phyloP scores from a whole-genome alignment of 2,888 invertebrate species.

The Boloria euphrosyne region DNA sequence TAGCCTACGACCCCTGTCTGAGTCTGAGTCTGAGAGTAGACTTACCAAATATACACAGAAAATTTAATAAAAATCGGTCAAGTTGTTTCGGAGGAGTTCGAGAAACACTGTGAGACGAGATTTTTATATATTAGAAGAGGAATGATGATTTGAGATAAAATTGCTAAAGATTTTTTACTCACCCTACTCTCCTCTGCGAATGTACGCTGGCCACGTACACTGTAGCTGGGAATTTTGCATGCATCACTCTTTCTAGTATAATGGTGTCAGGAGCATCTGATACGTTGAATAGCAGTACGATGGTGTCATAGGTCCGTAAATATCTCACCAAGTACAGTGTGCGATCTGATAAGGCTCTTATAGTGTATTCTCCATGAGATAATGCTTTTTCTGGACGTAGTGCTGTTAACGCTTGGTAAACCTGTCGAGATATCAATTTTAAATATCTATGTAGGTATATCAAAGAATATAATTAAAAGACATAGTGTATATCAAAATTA shows the following conservation, averaged over 20 bases:
- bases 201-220: constrained; percentile 55
- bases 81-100: too few species aligned
- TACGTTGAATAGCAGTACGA: constrained; percentile 75
- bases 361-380: constrained; percentile 63
- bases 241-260: constrained; percentile 52
- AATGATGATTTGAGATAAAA: neutral
- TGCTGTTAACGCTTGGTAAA: constrained; percentile 79
- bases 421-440: constrained; percentile 46
- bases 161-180: constrained; percentile 29
- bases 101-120: too few species aligned
- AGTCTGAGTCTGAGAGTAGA: too few species aligned
- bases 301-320: constrained; percentile 46
- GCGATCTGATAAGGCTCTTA: constrained; percentile 59
- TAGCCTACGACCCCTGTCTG: too few species aligned
- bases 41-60: too few species aligned
- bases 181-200: constrained; percentile 52
- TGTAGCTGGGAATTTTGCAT: constrained; percentile 49
- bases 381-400: constrained; percentile 67
- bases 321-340: constrained; percentile 48
- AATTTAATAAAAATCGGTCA: too few species aligned
- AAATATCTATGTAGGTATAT: neutral
- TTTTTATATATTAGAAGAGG: neutral
- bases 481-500: neutral
- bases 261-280: constrained; percentile 58
- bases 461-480: too few species aligned